Evolutionary conservation across 1,140 invertebrate species (phyloP).

Genomic region (Lanistes nyassanus): DNA sequence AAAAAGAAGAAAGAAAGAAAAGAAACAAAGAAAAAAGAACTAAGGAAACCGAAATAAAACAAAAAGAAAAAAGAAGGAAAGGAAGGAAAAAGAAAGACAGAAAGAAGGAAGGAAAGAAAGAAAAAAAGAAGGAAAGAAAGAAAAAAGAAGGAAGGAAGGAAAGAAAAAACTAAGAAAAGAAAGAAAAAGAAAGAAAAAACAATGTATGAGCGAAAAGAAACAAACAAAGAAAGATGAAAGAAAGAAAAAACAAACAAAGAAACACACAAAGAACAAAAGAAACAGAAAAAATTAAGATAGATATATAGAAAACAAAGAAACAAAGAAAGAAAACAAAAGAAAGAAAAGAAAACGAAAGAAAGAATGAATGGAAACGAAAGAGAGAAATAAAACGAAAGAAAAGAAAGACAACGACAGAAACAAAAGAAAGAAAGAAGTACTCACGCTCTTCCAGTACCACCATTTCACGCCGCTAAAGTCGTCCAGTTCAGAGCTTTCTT

Average conservation of each 20-base stretch:
- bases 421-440: background rate
- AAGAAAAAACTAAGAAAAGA: background rate
- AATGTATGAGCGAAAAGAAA: background rate
- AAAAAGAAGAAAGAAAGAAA: background rate
- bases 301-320: background rate
- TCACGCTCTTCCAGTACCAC: constrained; percentile 17
- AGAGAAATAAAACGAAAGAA: background rate
- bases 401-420: background rate
- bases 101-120: background rate
- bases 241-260: background rate
- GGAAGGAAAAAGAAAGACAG: background rate
- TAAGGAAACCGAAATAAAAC: background rate
- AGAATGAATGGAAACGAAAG: background rate
- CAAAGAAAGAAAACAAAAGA: background rate
- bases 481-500: constrained; percentile 1
- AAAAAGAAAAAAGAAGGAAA: background rate
- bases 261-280: background rate
- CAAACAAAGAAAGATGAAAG: background rate
- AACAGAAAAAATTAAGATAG: background rate
- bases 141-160: background rate
- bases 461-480: constrained; percentile 7
- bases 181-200: background rate
- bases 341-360: background rate
- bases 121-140: background rate
- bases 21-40: background rate